Percentiles rank a stretch among this genome's conserved stretches.
Evolutionary conservation across 2,888 invertebrate genomes (phyloP).

Genomic region (Dynastes tityus): DNA sequence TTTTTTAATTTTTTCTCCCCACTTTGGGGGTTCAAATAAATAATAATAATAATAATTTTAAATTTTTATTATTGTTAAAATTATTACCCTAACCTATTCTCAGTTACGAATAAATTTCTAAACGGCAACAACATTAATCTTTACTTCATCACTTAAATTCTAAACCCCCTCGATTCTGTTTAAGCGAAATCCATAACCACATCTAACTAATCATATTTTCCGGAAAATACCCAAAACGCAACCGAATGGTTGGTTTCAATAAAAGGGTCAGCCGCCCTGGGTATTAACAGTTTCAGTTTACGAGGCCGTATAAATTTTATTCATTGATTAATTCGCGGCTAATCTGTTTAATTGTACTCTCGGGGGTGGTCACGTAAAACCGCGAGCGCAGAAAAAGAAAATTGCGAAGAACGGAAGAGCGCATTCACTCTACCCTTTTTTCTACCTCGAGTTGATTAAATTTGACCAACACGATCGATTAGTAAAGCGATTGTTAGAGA

Average conservation of each 20-base stretch:
- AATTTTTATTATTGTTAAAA: too few relatives aligned
- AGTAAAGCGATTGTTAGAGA: too few relatives aligned
- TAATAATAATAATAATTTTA: too few relatives aligned
- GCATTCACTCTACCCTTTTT: background rate
- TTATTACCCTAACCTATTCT: too few relatives aligned
- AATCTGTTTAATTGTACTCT: slow-evolving; percentile 37
- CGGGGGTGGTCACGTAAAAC: slow-evolving; percentile 16
- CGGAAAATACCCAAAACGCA: background rate
- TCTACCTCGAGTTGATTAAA: background rate
- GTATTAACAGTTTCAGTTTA: slow-evolving; percentile 17
- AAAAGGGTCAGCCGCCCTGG: slow-evolving; percentile 10
- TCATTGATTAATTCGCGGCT: slow-evolving; percentile 38
- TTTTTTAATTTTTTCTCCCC: too few relatives aligned
- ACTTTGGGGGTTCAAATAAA: too few relatives aligned
- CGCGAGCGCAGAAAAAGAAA: background rate
- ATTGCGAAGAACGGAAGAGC: background rate
- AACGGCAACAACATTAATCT: too few relatives aligned
- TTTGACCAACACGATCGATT: background rate
- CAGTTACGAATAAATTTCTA: too few relatives aligned
- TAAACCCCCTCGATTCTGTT: background rate
- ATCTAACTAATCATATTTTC: background rate
- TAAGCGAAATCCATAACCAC: background rate
- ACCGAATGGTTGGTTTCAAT: background rate
- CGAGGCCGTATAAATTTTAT: slow-evolving; percentile 29
- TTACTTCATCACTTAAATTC: background rate